Conservation (phyloP, 2,797 vertebrate species). For the Echiichthys vipera region DNA sequence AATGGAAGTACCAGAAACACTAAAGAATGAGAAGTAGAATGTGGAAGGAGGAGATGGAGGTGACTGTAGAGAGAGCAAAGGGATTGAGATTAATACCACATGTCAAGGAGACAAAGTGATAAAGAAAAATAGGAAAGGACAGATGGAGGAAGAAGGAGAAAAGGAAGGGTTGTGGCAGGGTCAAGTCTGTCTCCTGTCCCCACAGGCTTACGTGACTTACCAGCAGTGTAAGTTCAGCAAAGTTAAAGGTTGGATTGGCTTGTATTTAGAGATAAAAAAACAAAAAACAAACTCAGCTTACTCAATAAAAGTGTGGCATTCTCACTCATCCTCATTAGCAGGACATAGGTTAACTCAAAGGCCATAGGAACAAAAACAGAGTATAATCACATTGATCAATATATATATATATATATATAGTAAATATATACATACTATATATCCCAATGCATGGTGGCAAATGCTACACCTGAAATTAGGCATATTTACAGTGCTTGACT, state of each 20-base stretch:
- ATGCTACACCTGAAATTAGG: background rate
- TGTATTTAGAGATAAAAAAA: slow-evolving; percentile 24
- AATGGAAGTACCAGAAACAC: background rate
- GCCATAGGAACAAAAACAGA: background rate
- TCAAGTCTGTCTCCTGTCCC: slow-evolving; percentile 52
- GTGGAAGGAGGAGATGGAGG: background rate
- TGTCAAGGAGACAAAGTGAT: slow-evolving; percentile 43
- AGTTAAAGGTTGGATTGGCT: slow-evolving; percentile 59
- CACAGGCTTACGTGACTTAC: slow-evolving; percentile 54
- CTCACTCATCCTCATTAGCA: no score
- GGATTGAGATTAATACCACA: slow-evolving; percentile 18
- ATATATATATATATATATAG: no score
- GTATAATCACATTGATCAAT: background rate
- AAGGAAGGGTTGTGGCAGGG: slow-evolving; percentile 32
- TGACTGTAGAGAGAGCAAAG: background rate
- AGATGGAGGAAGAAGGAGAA: slow-evolving; percentile 16
- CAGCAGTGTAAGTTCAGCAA: slow-evolving; percentile 39
- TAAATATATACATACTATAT: no score
- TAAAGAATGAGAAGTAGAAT: no score
- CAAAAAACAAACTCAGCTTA: slow-evolving; percentile 22
- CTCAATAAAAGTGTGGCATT: background rate
- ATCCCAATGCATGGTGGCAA: background rate
- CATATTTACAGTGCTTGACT: background rate
- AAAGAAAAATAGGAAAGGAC: slow-evolving; percentile 48
- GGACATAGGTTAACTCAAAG: background rate